Percentiles rank a stretch among this genome's conserved stretches.
Evolutionary conservation across 2,888 invertebrate genomes (phyloP).

Genomic region (Tortricodes alternella): DNA sequence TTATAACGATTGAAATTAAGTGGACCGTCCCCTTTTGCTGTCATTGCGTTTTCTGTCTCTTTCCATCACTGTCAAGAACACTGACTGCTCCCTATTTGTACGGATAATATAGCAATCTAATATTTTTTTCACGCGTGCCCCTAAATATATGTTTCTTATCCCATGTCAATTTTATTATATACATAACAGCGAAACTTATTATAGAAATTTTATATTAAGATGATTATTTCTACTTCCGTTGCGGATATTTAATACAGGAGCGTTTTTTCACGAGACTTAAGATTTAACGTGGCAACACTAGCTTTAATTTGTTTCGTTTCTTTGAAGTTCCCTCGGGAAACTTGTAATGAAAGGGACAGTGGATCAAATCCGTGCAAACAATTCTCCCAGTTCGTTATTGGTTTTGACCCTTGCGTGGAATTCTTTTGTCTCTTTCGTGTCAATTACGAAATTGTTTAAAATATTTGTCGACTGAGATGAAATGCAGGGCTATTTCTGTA

Average conservation of each 20-base stretch:
- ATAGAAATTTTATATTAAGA: no score
- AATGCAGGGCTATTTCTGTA: not conserved
- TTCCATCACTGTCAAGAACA: constrained; percentile 24
- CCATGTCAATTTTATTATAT: no score
- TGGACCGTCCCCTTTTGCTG: constrained; percentile 20
- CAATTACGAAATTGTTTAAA: constrained; percentile 27
- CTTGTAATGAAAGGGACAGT: constrained; percentile 71
- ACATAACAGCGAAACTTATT: no score
- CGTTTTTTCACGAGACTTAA: not conserved
- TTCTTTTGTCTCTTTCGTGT: constrained; percentile 40
- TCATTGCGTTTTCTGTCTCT: constrained; percentile 3
- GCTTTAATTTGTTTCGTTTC: constrained; percentile 66
- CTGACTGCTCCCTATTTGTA: not conserved
- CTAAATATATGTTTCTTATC: not conserved
- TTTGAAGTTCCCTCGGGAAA: constrained; percentile 62
- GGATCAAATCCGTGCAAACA: constrained; percentile 70
- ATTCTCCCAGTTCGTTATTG: constrained; percentile 68
- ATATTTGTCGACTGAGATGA: not conserved
- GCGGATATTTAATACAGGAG: no score
- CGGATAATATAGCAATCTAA: constrained; percentile 1
- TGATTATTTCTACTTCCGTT: not conserved
- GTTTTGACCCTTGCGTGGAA: constrained; percentile 66
- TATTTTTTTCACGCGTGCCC: constrained; percentile 3
- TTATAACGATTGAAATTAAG: constrained; percentile 21
- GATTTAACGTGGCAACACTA: constrained; percentile 10